A percentile compares a stretch with the other conserved stretches of the same genome.
Conservation (phyloP, 2,888 invertebrate species). For the Epistrophe grossulariae region DNA sequence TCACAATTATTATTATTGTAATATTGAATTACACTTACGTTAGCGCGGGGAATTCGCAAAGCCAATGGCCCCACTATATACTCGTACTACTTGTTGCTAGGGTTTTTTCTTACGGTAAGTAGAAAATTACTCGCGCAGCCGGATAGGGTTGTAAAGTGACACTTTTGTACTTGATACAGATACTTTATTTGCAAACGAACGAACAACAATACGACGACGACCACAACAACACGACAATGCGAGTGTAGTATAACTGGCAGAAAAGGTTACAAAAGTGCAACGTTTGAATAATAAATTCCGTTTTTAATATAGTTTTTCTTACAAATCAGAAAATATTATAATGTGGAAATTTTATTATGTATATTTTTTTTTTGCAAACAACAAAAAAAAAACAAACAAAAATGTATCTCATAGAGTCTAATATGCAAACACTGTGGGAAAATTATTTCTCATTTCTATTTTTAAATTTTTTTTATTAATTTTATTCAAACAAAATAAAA, state of each 20-base stretch:
- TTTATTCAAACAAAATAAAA: slow-evolving; percentile 42
- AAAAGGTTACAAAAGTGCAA: slow-evolving; percentile 45
- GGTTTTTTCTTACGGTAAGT: slow-evolving; percentile 31
- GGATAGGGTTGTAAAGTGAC: slow-evolving; percentile 59
- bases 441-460: slow-evolving; percentile 69
- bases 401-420: slow-evolving; percentile 49
- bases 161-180: slow-evolving; percentile 37
- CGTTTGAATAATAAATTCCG: slow-evolving; percentile 34
- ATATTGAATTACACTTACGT: slow-evolving; percentile 72
- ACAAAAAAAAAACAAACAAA: slow-evolving; percentile 21
- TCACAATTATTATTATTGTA: slow-evolving; percentile 32
- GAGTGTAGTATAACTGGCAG: not conserved
- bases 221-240: not conserved
- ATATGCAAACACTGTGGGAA: slow-evolving; percentile 58
- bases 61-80: slow-evolving; percentile 49
- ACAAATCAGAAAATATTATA: slow-evolving; percentile 16
- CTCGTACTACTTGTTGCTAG: slow-evolving; percentile 29
- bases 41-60: slow-evolving; percentile 43
- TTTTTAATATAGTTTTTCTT: slow-evolving; percentile 9
- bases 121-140: slow-evolving; percentile 21
- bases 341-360: slow-evolving; percentile 7
- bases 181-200: slow-evolving; percentile 26
- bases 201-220: not conserved
- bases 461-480: slow-evolving; percentile 50
- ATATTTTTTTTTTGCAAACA: slow-evolving; percentile 38